Percentiles rank a stretch among this genome's conserved stretches.
Conservation (phyloP, 2,888 invertebrate species). For the Pimpla rufipes region DNA sequence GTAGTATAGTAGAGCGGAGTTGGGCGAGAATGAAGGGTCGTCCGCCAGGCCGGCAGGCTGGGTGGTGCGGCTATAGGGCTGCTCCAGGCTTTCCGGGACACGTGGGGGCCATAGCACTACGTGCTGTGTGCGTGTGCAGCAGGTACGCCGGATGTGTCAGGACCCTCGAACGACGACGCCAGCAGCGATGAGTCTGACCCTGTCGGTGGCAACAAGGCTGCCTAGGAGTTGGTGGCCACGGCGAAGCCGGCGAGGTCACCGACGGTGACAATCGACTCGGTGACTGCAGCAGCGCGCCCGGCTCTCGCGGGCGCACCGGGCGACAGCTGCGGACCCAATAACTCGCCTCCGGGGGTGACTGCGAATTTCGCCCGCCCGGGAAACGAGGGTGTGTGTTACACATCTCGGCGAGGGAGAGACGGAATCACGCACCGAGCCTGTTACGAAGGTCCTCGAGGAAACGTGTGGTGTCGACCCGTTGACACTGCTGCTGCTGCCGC, state of each 20-base stretch:
- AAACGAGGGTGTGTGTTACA: constrained; percentile 26
- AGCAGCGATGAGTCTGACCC: constrained; percentile 83
- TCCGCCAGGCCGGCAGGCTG: constrained; percentile 52
- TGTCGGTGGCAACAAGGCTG: constrained; percentile 68
- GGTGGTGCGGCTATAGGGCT: constrained; percentile 47
- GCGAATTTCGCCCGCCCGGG: constrained; percentile 41
- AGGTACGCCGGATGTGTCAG: constrained; percentile 74
- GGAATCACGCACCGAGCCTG: neutral
- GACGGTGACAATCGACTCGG: constrained; percentile 82
- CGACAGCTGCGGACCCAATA: constrained; percentile 85
- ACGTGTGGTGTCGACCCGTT: neutral
- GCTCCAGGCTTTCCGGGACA: too few relatives aligned
- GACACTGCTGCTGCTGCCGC: neutral
- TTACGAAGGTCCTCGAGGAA: constrained; percentile 3
- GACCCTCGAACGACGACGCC: constrained; percentile 76
- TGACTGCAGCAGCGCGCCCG: constrained; percentile 63
- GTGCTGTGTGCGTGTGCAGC: constrained; percentile 72
- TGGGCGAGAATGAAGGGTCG: constrained; percentile 72
- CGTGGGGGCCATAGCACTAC: too few relatives aligned
- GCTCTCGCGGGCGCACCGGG: constrained; percentile 72
- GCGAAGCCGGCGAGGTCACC: constrained; percentile 77
- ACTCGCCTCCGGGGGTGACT: constrained; percentile 76
- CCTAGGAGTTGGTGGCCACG: constrained; percentile 59
- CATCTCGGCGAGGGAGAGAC: neutral
- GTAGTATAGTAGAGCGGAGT: constrained; percentile 53